Conservation (phyloP, 2,113 vertebrate species). For the Spea bombifrons region DNA sequence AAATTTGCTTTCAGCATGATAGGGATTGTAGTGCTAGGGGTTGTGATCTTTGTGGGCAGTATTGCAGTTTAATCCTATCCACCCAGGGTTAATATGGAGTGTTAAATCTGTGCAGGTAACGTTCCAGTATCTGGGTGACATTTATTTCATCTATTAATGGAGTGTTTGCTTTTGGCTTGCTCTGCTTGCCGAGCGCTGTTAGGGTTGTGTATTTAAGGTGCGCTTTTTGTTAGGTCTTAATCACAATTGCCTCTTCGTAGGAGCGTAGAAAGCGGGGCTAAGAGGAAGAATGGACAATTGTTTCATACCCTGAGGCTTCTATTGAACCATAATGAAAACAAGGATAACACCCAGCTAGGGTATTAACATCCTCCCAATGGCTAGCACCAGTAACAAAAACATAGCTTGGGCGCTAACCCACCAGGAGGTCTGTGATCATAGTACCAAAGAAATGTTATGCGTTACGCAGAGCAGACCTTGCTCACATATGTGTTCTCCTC, state of each 20-base stretch:
- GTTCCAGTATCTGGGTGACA: constrained; percentile 12
- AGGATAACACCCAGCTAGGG: constrained; percentile 5
- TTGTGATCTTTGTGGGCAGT: too few species aligned
- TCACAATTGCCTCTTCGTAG: constrained; percentile 13
- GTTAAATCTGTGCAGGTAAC: neutral
- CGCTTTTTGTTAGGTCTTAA: constrained; percentile 33
- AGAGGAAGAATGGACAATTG: constrained; percentile 25
- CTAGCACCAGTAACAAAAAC: neutral
- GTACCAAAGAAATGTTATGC: too few species aligned
- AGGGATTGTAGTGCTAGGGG: too few species aligned
- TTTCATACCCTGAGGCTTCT: constrained; percentile 6
- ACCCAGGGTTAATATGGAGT: neutral
- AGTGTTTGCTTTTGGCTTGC: constrained; percentile 18
- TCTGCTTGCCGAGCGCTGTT: constrained; percentile 14
- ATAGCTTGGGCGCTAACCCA: neutral
- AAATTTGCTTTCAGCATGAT: too few species aligned
- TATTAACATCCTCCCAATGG: neutral
- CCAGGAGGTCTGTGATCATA: too few species aligned
- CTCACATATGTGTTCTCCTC: too few species aligned
- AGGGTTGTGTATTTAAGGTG: constrained; percentile 26
- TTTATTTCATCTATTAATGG: constrained; percentile 19
- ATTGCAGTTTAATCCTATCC: neutral
- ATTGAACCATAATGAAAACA: constrained; percentile 2
- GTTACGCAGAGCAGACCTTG: too few species aligned
- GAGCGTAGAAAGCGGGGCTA: constrained; percentile 26